Base-by-base conservation (phyloP, 2,888 invertebrate genomes). In the Clanis bilineata region DNA sequence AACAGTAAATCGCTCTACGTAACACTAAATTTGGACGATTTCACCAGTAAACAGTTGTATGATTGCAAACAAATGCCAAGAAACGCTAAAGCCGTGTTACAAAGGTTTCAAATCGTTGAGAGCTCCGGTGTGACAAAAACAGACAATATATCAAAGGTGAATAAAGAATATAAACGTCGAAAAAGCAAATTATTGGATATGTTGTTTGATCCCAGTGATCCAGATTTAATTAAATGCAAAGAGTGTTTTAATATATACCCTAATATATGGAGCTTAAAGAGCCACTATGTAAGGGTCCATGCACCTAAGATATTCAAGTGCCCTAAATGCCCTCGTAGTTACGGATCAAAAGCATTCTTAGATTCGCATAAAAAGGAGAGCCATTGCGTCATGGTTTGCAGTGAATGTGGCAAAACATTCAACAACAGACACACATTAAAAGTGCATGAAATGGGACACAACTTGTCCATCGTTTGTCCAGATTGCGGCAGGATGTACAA, bases 401-500 rank as follows among this genome's bases (percentile, higher is more conserved):
- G 69, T 23, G 80, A 85, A 62, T 90, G 90, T 65, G 89, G 88
- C 0, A 86, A 85, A 63, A 74, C 71, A 10, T 89, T 83, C 47
- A 71, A 74, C 28, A 85, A 80, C 54, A 75, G 74, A n/a, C 73
- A 79, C 7, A 74, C 83, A 12, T 64, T 88, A 3, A 81, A 77
- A 74, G 76, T 77, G 66, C 90, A 90, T 67, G 83, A 87, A 72
- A 65, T 76, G 7, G 69, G 74, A 0, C 89, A 88, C 60, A 68
- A 79, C 62, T 60, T 79, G 21, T 74, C 67, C 44, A 62, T 87
- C 1, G 76, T 90, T 0, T 90, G 90, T 41, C 77, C 79, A 3
- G 76, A 83, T 39, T 90, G 90, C 64, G 90, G 90, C 0, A 70
- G 89, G 58, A 72, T 77, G 0, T 90, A 90, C 57, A 90, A 85